Evolutionary conservation across 2,113 vertebrate genomes (phyloP), one percentile per base, ranked within the genome.

Genomic region (Hiodon alosoides): DNA sequence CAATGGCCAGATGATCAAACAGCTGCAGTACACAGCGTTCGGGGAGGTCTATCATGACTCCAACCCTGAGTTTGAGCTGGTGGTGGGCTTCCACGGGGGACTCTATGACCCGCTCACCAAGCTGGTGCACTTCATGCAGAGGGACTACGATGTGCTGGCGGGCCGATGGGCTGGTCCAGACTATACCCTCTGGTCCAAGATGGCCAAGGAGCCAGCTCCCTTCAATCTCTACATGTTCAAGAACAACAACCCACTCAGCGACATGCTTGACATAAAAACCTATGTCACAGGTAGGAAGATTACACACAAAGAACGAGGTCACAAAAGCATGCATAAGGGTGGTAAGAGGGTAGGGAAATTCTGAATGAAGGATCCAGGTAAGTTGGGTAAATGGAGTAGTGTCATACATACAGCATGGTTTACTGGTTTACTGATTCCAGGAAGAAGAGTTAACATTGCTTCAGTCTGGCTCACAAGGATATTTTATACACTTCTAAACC

Each of bases 151-250:
- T 5, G 93, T 95, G 67, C 86, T 95, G 76, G 93, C 94, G 0
- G 94, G 94, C 58, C 90, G 94, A 11, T 95, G 94, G 94, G 94
- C 93, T 13, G 92, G 92, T 16, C 94, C 94, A 0, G 94, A 95
- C 84, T 93, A 95, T 11, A 89, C 90, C 59, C 87, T 93, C 86
- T 95, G 93, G 94, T 91, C 87, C 57, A 93, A 93, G 10, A 91
- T 95, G 65, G 90, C 93, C 82, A 90, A 86, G 76, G 93, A 95
- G 67, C 94, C 94, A 0, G 84, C 92, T 58, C 94, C 94, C 48
- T 94, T 95, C 82, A 95, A 94, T 81, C 81, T 95, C 13, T 95
- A 95, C 74, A 93, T 94, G 92, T 95, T 95, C 85, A 95, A 95
- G 85, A 94, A 93, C 81, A 95, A 95, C 86, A 95, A 95, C 73